Evolutionary conservation across 2,888 invertebrate species (phyloP), one percentile per base, ranked within the genome.

Genomic region (Scaptomyza cyrtandrae): DNA sequence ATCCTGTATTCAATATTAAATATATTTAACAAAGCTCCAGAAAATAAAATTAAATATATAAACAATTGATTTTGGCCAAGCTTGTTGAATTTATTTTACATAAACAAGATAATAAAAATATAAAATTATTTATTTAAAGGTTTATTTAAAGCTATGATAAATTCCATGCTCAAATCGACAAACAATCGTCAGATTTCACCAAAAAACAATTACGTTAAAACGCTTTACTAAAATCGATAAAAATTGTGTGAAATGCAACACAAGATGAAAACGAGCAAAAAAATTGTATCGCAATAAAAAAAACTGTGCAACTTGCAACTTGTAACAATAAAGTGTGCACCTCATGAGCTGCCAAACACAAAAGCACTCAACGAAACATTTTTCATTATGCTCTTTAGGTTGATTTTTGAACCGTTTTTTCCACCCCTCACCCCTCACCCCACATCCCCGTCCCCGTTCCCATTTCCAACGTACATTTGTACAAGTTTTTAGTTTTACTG

Each of bases 311-410:
- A 27, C 24, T 39, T 62, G 72, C 72, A 73, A 75, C 44, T 61
- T 61, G 71, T 64, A 71, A 76, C 76, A 59, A 76, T 76, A 71
- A 76, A 76, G 71, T 76, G 62, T 71, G 61, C 81, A 84, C 78
- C 78, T 80, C 83, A 78, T 71, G 71, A 74, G 50, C 75, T 50
- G 57, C 55, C 52, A 75, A 49, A 73, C 45, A 67, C 50, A 78
- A 75, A 78, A 79, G 65, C 79, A 65, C 71, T 75, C 77, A 56
- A 63, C 76, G 49, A 71, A 41, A 71, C 68, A 75, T 75, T 79
- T 74, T 83, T 86, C 72, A 83, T 82, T 82, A 80, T 63, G 19
- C 53, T 59, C 41, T 58, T 55, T 39, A 24, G 46, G 37, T 39
- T 56, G 50, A 59, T 60, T 39, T 56, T 59, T 46, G 29, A 19